These are phyloP conservation scores for Tinamus major DNA, from an alignment of 2,797 vertebrate genomes.

Conservation along the genomic window DNA sequence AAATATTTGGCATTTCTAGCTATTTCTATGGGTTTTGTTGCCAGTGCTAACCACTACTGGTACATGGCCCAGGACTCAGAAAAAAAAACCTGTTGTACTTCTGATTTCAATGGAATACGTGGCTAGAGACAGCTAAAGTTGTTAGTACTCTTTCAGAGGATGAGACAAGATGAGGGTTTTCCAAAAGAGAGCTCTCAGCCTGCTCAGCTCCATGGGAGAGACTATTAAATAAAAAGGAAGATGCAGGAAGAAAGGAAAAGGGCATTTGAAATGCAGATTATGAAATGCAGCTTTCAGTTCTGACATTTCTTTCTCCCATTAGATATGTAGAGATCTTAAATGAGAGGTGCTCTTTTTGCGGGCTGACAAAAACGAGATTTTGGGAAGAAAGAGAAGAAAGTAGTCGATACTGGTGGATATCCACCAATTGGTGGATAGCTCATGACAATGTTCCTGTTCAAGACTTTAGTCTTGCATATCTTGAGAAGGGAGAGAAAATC, in stretches of 20 bases:
- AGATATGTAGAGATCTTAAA: background rate
- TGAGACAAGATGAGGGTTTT: background rate
- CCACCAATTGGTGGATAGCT: background rate
- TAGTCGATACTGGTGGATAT: background rate
- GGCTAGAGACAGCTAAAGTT: background rate
- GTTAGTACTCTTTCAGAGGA: background rate
- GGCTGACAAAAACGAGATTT: background rate
- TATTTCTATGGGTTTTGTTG: background rate
- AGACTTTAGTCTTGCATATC: background rate
- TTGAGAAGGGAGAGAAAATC: background rate
- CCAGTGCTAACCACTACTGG: conserved; percentile 26
- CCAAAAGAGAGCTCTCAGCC: background rate
- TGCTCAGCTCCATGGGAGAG: background rate
- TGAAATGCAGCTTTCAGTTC: background rate
- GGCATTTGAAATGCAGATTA: background rate
- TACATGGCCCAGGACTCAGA: background rate
- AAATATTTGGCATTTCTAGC: background rate
- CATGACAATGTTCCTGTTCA: background rate
- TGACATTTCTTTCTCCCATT: background rate
- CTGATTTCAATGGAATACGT: conserved; percentile 5
- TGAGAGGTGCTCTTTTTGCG: background rate
- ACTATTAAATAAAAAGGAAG: background rate
- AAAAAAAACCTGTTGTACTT: background rate
- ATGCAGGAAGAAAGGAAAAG: background rate
- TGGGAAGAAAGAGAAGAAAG: background rate